Percentiles rank a stretch among this genome's conserved stretches.
phyloP scores from a whole-genome alignment of 2,888 invertebrate genomes.

The Rhabditophanes sp. region DNA sequence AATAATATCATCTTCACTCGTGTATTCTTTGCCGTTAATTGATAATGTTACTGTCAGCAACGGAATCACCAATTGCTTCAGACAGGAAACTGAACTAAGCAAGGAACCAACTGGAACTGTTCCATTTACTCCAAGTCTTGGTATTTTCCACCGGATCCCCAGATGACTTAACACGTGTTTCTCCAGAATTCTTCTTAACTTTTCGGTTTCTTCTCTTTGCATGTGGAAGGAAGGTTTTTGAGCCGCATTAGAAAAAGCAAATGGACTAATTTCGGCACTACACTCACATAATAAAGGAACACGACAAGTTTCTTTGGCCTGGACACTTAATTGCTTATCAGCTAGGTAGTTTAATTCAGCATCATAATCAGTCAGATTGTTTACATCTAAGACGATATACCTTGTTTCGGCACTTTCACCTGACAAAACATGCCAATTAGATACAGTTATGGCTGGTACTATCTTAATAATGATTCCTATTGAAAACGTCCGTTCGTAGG shows the following conservation, averaged over 20 bases:
- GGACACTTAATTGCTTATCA: slow-evolving; percentile 26
- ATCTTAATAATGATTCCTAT: slow-evolving; percentile 35
- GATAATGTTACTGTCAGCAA: too few relatives aligned
- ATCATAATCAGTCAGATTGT: slow-evolving; percentile 36
- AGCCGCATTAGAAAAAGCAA: slow-evolving; percentile 29
- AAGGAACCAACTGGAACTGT: slow-evolving; percentile 38
- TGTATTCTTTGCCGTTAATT: slow-evolving; percentile 23
- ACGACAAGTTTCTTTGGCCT: slow-evolving; percentile 38
- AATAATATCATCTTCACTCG: slow-evolving; percentile 30
- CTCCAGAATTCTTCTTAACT: slow-evolving; percentile 27
- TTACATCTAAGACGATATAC: slow-evolving; percentile 39
- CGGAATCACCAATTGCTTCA: slow-evolving; percentile 41
- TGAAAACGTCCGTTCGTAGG: slow-evolving; percentile 23
- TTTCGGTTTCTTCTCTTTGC: slow-evolving; percentile 34
- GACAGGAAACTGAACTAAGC: slow-evolving; percentile 33
- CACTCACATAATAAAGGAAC: slow-evolving; percentile 43
- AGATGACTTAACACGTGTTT: slow-evolving; percentile 34
- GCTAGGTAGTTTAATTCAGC: slow-evolving; percentile 34
- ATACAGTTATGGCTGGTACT: slow-evolving; percentile 40
- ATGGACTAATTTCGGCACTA: slow-evolving; percentile 31
- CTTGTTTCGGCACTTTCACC: slow-evolving; percentile 19
- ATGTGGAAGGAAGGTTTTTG: slow-evolving; percentile 36
- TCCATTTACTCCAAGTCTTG: slow-evolving; percentile 27
- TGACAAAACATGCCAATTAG: slow-evolving; percentile 38
- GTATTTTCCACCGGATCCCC: slow-evolving; percentile 37